Base-by-base conservation (phyloP, 2,888 invertebrate genomes). In the Glyphotaelius pellucidus region DNA sequence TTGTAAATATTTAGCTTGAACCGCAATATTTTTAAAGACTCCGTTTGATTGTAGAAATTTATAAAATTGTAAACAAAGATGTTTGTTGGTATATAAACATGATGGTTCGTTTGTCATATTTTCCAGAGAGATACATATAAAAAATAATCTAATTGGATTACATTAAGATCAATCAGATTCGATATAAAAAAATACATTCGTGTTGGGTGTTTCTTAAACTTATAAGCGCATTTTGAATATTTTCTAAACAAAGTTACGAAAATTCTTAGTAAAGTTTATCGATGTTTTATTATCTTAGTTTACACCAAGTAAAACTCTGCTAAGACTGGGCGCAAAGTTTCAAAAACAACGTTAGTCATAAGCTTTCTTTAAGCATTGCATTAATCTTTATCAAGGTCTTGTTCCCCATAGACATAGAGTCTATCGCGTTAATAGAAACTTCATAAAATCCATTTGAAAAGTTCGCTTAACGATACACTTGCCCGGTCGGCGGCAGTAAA, bases 361-460 rank as follows among this genome's bases (percentile, higher is more conserved):
- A 67, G 9, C 7, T 67, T 67, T 67, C 67, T 25, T n/a, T 67
- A n/a, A 67, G n/a, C 25, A n/a, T 67, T 67, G n/a, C 7, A 67
- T 25, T n/a, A 67, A n/a, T 67, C 3, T 30, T 47, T n/a, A 86
- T 47, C 42, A n/a, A 19, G 79, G 32, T 38, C 30, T 30, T 47
- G 81, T 47, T 88, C 87, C 38, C 80, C 30, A n/a, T 31, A 25
- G 91, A 80, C 86, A 91, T 91, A 42, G 85, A 79, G 83, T 90
- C 79, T 67, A 81, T 90, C 83, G 90, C 89, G 90, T 84, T 90
- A 92, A 92, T 92, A 89, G 90, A 88, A 91, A 89, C 90, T 90
- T 92, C 92, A 92, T 92, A 81, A 52, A 90, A 92, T 85, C 91
- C 92, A 88, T 91, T 90, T 85, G 19, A 67, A 67, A 91, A 92